Base-by-base conservation (phyloP, 2,888 invertebrate species). In the Elmis aenea region DNA sequence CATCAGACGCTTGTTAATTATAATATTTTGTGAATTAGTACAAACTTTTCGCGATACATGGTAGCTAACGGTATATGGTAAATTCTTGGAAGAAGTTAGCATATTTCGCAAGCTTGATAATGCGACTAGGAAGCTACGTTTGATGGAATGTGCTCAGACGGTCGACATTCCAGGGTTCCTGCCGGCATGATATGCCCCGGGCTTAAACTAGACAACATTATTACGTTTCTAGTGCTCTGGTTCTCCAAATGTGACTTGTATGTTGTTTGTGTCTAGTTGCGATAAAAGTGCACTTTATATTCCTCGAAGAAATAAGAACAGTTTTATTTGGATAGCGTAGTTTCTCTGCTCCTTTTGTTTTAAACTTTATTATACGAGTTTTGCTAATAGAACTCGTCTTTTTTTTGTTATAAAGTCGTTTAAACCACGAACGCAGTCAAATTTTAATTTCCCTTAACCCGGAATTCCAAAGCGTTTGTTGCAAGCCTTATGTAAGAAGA, bases 181-280 rank as follows among this genome's bases (percentile, higher is more conserved):
- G 55, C 52, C 41, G 37, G 46, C 52, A 46, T 50, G 54, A 53
- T 54, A 55, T 52, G 49, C 50, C 55, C 54, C 54, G 52, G 47
- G 51, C 55, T 57, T 51, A 58, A 61, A 61, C 61, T 60, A 61
- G 62, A 61, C 61, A 61, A 60, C 61, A 59, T 61, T 62, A 62
- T 62, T 61, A 60, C 55, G 54, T 57, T 54, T 52, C 40, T 43
- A 38, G 48, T 45, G 38, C 46, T 13, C 21, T 43, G 45, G 41
- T 40, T 49, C 40, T 42, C 36, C 46, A 46, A 52, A 49, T 46
- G 45, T 38, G 20, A 27, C 11, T 27, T 9, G 11, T 27, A 27
- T 16, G 16, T 27, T 16, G 16, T 16, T 27, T 27, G 16, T 14
- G 16, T 27, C 16, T 21, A 21, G 29, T 29, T 29, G 15, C 15